phyloP scores from a whole-genome alignment of 2,888 invertebrate genomes.

The Rhyacophila evoluta region DNA sequence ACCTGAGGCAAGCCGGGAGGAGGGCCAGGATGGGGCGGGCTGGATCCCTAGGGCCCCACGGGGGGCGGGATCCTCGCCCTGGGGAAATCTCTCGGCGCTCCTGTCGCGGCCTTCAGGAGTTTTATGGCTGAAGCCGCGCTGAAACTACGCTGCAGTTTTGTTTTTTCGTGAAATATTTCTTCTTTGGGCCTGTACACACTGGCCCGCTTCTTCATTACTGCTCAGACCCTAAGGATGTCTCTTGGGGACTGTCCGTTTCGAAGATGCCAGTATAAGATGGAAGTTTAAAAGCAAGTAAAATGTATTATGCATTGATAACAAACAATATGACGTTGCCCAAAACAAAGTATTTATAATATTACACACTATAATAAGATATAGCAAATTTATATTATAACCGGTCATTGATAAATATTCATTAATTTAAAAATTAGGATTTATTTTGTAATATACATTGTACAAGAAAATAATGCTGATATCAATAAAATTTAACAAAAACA shows the following conservation, averaged over 20 bases:
- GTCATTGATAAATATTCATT: too few relatives aligned
- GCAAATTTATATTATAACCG: too few relatives aligned
- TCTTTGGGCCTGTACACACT: slow-evolving; percentile 19
- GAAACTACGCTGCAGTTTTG: background rate
- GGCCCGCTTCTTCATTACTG: slow-evolving; percentile 17
- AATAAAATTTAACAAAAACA: too few relatives aligned
- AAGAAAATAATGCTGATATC: too few relatives aligned
- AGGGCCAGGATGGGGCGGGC: slow-evolving; percentile 62
- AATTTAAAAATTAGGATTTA: too few relatives aligned
- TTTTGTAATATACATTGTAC: too few relatives aligned
- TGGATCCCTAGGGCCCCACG: slow-evolving; percentile 20
- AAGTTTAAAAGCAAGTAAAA: slow-evolving; percentile 13
- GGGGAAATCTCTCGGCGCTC: slow-evolving; percentile 45
- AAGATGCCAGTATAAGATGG: background rate
- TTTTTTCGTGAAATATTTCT: slow-evolving; percentile 19
- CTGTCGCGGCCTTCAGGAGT: slow-evolving; percentile 50
- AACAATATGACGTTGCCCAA: too few relatives aligned
- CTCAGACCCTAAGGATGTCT: slow-evolving; percentile 9
- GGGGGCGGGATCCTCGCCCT: slow-evolving; percentile 33
- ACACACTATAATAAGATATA: too few relatives aligned
- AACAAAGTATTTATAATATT: too few relatives aligned
- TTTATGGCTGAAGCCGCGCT: slow-evolving; percentile 41
- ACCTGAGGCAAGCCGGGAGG: slow-evolving; percentile 68
- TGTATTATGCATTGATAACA: background rate
- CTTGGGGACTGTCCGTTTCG: slow-evolving; percentile 8